Conservation (phyloP, 2,888 invertebrate species). For the Coelinius sp. region DNA sequence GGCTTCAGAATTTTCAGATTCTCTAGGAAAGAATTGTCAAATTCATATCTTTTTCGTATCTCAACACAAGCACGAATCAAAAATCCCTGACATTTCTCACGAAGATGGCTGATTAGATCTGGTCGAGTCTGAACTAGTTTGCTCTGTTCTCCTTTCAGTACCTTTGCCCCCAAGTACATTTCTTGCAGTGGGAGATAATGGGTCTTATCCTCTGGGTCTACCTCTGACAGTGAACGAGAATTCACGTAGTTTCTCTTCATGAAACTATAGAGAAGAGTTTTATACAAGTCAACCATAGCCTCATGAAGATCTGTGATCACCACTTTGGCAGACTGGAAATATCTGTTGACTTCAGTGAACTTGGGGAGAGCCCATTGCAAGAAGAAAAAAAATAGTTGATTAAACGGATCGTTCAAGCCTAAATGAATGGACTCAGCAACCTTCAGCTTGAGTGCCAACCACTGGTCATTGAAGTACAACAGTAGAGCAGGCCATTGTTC, state of each 20-base stretch:
- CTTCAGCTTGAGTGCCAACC: constrained; percentile 38
- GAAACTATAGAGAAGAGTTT: constrained; percentile 41
- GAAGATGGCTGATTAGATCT: background rate
- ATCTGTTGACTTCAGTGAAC: constrained; percentile 45
- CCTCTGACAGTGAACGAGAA: constrained; percentile 34
- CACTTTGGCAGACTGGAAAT: constrained; percentile 47
- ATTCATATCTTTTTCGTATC: too few species aligned
- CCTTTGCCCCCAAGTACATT: constrained; percentile 46
- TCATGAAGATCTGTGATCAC: too few species aligned
- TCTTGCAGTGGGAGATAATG: constrained; percentile 39
- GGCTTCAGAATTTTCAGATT: background rate
- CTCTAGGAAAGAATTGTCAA: background rate
- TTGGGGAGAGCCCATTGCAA: constrained; percentile 45
- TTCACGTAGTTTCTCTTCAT: constrained; percentile 46
- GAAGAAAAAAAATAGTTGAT: constrained; percentile 46
- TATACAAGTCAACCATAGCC: constrained; percentile 41
- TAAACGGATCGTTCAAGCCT: constrained; percentile 45
- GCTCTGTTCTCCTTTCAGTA: constrained; percentile 32
- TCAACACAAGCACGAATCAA: background rate
- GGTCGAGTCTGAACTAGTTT: background rate
- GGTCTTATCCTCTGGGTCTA: constrained; percentile 40
- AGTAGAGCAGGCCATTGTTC: constrained; percentile 57
- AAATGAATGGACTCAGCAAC: constrained; percentile 43
- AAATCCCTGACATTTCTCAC: background rate
- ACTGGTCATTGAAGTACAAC: constrained; percentile 47